Conservation (phyloP, 2,113 vertebrate species). For the Hiodon alosoides region DNA sequence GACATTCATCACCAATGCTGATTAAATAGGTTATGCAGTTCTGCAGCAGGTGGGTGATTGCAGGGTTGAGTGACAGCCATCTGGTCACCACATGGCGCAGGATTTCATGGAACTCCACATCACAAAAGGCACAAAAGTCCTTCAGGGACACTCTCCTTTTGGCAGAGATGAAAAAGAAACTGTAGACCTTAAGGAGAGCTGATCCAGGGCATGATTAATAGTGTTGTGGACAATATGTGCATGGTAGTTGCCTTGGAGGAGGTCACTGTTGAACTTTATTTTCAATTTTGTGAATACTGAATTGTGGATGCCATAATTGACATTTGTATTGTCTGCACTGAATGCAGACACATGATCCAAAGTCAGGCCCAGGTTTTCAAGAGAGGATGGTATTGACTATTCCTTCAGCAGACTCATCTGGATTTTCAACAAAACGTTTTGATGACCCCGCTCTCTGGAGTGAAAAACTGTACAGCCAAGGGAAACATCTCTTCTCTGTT, state of each 20-base stretch:
- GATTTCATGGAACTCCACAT: conserved; percentile 18
- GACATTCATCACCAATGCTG: conserved; percentile 14
- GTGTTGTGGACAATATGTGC: conserved; percentile 35
- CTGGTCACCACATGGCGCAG: neutral
- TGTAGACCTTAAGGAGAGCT: conserved; percentile 21
- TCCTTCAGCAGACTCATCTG: conserved; percentile 22
- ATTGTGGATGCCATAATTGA: conserved; percentile 28
- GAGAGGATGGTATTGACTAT: conserved; percentile 16
- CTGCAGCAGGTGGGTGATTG: neutral
- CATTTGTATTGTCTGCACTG: conserved; percentile 31
- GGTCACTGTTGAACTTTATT: conserved; percentile 5
- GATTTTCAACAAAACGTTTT: conserved; percentile 14
- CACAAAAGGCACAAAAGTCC: conserved; percentile 16
- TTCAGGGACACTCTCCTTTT: conserved; percentile 24
- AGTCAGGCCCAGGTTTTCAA: conserved; percentile 22
- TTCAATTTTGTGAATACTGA: conserved; percentile 31
- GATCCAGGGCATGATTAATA: conserved; percentile 27
- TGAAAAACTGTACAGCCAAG: conserved; percentile 16
- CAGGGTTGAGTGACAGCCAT: conserved; percentile 13
- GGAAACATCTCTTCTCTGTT: conserved; percentile 24
- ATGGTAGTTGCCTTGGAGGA: conserved; percentile 31
- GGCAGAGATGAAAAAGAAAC: conserved; percentile 25
- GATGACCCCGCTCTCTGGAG: conserved; percentile 6
- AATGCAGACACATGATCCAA: conserved; percentile 31
- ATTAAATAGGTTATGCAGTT: neutral